phyloP scores from a whole-genome alignment of 2,113 vertebrate genomes.

The Dromaius novaehollandiae region DNA sequence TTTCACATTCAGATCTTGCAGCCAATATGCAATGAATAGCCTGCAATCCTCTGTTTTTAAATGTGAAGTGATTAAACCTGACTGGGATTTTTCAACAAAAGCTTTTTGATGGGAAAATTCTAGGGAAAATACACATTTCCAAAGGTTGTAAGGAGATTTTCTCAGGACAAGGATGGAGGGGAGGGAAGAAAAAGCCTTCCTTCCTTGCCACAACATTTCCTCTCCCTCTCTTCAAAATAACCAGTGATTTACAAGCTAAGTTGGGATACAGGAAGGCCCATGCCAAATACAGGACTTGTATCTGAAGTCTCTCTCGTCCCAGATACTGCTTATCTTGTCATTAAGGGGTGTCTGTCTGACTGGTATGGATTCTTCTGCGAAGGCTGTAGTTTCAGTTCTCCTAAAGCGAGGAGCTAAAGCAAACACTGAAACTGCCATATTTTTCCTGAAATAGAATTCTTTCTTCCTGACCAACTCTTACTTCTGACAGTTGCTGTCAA shows the following conservation, averaged over 20 bases:
- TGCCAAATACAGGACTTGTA: neutral
- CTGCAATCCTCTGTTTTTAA: neutral
- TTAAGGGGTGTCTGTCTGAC: neutral
- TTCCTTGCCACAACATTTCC: neutral
- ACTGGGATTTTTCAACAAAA: neutral
- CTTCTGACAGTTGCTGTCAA: too few relatives aligned
- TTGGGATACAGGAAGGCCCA: rapidly evolving
- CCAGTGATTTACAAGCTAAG: neutral
- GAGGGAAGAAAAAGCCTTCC: neutral
- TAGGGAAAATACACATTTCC: neutral
- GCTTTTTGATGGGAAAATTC: neutral
- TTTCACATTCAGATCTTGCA: neutral
- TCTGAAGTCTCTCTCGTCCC: neutral
- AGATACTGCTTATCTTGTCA: neutral
- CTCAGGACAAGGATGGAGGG: neutral
- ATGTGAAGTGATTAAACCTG: neutral
- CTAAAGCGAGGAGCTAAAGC: neutral
- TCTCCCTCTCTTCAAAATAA: neutral
- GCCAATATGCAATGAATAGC: rapidly evolving
- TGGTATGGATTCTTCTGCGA: neutral
- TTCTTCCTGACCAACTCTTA: neutral
- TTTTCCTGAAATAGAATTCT: neutral
- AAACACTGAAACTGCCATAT: neutral
- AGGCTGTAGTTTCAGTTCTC: neutral
- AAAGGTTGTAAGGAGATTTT: neutral